A percentile compares a stretch with the other conserved stretches of the same genome.
Evolutionary conservation across 2,113 vertebrate genomes (phyloP).

Genomic region (Spea bombifrons): DNA sequence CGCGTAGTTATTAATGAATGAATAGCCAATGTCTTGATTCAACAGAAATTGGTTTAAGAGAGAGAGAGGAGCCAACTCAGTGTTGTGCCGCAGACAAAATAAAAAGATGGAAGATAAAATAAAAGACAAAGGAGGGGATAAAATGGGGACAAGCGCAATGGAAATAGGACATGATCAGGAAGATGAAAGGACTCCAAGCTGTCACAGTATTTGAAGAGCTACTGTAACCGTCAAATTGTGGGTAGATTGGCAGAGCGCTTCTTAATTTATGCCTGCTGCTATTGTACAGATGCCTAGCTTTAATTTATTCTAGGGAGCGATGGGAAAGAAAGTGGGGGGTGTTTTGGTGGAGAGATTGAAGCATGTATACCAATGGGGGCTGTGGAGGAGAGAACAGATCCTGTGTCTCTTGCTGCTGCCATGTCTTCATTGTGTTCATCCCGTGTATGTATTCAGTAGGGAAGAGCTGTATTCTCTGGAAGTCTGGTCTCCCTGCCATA

Average conservation of each 20-base stretch:
- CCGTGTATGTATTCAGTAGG: slow-evolving; percentile 13
- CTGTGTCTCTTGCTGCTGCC: slow-evolving; percentile 25
- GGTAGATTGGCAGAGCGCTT: slow-evolving; percentile 54
- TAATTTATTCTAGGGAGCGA: slow-evolving; percentile 44
- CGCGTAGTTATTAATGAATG: too few species aligned
- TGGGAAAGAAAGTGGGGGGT: slow-evolving; percentile 14
- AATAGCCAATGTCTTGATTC: background rate
- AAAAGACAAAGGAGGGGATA: slow-evolving; percentile 14
- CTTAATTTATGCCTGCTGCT: slow-evolving; percentile 51
- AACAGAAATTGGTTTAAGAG: slow-evolving; percentile 3
- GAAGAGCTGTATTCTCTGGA: slow-evolving; percentile 8
- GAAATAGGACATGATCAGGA: slow-evolving; percentile 43
- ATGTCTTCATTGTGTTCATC: slow-evolving; percentile 32
- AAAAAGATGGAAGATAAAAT: slow-evolving; percentile 26
- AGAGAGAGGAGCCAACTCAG: slow-evolving; percentile 15
- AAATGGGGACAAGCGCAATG: slow-evolving; percentile 12
- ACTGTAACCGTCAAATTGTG: slow-evolving; percentile 51
- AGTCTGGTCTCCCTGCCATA: slow-evolving; percentile 17
- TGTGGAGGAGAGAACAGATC: slow-evolving; percentile 42
- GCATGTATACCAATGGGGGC: slow-evolving; percentile 28
- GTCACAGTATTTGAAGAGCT: slow-evolving; percentile 40
- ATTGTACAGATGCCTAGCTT: slow-evolving; percentile 40
- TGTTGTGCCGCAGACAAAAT: slow-evolving; percentile 7
- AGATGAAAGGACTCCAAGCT: slow-evolving; percentile 48
- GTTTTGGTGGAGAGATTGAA: slow-evolving; percentile 26